A percentile compares a stretch with the other conserved stretches of the same genome.
Conservation (phyloP, 2,113 vertebrate species). For the Leuciscus idus region DNA sequence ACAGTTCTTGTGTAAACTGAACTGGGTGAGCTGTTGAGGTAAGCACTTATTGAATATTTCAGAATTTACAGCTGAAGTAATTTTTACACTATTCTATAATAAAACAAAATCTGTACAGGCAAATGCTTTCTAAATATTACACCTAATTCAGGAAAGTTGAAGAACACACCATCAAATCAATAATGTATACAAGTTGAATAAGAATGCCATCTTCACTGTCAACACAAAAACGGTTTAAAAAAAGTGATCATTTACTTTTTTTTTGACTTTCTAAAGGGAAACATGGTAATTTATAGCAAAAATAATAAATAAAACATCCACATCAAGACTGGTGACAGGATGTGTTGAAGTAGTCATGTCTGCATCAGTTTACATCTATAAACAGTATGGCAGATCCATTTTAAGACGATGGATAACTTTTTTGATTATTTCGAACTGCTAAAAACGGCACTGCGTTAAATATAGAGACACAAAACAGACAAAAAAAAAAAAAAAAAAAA, state of each 20-base stretch:
- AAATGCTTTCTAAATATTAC: background rate
- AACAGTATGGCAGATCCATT: background rate
- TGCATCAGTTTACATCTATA: background rate
- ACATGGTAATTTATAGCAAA: background rate
- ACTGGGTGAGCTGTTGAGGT: constrained; percentile 61
- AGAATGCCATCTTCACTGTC: background rate
- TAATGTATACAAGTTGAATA: background rate
- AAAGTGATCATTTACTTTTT: too few species aligned
- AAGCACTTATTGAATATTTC: constrained; percentile 3
- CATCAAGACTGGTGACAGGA: background rate
- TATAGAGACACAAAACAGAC: background rate
- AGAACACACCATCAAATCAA: background rate
- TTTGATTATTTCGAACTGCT: background rate
- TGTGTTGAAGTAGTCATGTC: background rate
- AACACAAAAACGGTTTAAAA: background rate
- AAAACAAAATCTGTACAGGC: background rate
- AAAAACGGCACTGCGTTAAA: background rate
- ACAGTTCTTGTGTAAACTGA: constrained; percentile 69
- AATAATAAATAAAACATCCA: background rate
- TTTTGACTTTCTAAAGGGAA: background rate
- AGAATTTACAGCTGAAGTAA: background rate
- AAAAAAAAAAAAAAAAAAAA: background rate
- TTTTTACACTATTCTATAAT: background rate
- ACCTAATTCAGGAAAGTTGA: background rate
- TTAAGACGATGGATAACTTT: background rate